Base-by-base conservation (phyloP, 2,888 invertebrate species). In the Macropis europaea region DNA sequence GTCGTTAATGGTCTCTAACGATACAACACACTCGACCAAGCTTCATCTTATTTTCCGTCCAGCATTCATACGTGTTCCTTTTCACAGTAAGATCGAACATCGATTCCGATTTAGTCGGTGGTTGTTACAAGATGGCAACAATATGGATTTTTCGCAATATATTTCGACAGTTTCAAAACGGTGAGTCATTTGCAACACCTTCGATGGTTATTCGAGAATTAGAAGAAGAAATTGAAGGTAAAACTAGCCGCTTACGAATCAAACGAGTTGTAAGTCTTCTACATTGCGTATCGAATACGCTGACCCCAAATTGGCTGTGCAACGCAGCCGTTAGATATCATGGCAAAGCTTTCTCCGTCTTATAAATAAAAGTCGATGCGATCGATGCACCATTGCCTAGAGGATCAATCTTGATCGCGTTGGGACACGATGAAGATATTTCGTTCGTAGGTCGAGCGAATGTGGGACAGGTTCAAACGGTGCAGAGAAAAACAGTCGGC, bases 391-490 rank as follows among this genome's bases (percentile, higher is more conserved):
- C n/a, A n/a, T n/a, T n/a, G n/a, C n/a, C n/a, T n/a, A n/a, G n/a
- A 24, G 30, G 30, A 7, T 24, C 19, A 15, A 22, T 17, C 13
- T 15, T 13, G 6, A 13, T 28, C n/a, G 32, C 24, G 28, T 40
- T 3, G n/a, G 15, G 24, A 34, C 17, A 40, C 22, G 36, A 50
- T 9, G 17, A 50, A 32, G 48, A 70, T 48, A 63, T 52, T 66
- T 63, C 43, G 43, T 45, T 26, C n/a, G 5, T 34, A 54, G 68
- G 71, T 71, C 66, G 60, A 36, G 34, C 11, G 32, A 62, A 81
- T 73, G 63, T 76, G 43, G 67, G 70, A 73, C 69, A 64, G 48
- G 72, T 75, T 80, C 77, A 67, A 40, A 47, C 56, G 52, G 34
- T 68, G 19, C 7, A 36, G 50, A 53, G 59, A 50, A 77, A 76